phyloP scores from a whole-genome alignment of 2,888 invertebrate species.

The Ptychoptera contaminata region DNA sequence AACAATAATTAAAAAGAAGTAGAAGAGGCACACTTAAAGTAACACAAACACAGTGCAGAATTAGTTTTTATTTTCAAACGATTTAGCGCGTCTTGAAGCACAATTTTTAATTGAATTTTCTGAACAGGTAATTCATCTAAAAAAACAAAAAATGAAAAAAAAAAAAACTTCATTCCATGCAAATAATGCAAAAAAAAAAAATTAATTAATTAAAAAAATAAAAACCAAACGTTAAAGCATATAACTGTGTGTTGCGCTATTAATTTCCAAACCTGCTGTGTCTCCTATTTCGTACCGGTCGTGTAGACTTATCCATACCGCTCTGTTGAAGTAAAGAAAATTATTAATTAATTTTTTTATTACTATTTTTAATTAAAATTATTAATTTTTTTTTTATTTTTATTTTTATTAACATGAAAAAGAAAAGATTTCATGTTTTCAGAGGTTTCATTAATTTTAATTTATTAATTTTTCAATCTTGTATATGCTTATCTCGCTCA shows the following conservation, averaged over 20 bases:
- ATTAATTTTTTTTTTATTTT: neutral
- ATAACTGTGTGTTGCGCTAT: neutral
- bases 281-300: slow-evolving; percentile 54
- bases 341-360: neutral
- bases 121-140: neutral
- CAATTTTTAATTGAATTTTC: neutral
- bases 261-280: slow-evolving; percentile 45
- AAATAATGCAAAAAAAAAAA: slow-evolving; percentile 5
- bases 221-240: slow-evolving; percentile 10
- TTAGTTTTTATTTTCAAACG: no score
- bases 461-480: no score
- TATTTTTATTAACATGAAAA: no score
- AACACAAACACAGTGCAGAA: no score
- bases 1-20: no score
- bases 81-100: no score
- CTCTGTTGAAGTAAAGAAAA: neutral
- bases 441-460: no score
- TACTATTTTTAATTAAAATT: neutral
- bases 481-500: no score
- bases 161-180: neutral
- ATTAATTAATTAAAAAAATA: slow-evolving; percentile 10
- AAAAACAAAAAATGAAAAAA: slow-evolving; percentile 1
- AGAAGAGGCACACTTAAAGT: no score
- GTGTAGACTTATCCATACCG: slow-evolving; percentile 31
- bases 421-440: no score